phyloP scores from a whole-genome alignment of 2,888 invertebrate species.

The Himalopsyche anomala region DNA sequence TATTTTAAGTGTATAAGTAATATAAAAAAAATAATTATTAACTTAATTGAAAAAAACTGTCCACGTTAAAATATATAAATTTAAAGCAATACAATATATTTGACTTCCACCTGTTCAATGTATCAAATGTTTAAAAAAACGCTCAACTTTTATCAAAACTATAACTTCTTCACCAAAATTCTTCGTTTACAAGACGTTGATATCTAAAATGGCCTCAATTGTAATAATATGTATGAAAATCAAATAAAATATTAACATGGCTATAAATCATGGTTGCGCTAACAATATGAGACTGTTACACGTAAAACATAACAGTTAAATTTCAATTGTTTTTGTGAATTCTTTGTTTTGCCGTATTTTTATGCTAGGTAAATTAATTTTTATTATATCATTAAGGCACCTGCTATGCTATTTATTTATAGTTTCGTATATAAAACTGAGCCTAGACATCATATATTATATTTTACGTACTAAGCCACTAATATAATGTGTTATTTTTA shows the following conservation, averaged over 20 bases:
- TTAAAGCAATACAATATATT: too few species aligned
- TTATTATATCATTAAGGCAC: constrained; percentile 26
- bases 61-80: too few species aligned
- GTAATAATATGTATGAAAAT: constrained; percentile 15
- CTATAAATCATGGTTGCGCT: background rate
- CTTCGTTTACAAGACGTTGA: background rate
- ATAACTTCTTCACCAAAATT: background rate
- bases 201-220: background rate
- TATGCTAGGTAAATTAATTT: background rate
- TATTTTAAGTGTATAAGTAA: too few species aligned
- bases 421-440: background rate
- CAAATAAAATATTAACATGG: background rate
- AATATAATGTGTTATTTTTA: background rate
- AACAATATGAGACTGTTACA: constrained; percentile 4
- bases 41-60: too few species aligned
- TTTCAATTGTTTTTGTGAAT: constrained; percentile 19
- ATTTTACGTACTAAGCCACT: background rate
- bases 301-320: constrained; percentile 5
- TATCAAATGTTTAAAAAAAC: background rate
- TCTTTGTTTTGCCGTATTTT: constrained; percentile 10
- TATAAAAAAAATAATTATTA: too few species aligned
- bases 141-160: background rate
- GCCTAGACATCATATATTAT: background rate
- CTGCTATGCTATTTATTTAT: constrained; percentile 5
- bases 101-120: too few species aligned